Evolutionary conservation across 2,888 invertebrate genomes (phyloP).

Genomic region (Endomychus coccineus): DNA sequence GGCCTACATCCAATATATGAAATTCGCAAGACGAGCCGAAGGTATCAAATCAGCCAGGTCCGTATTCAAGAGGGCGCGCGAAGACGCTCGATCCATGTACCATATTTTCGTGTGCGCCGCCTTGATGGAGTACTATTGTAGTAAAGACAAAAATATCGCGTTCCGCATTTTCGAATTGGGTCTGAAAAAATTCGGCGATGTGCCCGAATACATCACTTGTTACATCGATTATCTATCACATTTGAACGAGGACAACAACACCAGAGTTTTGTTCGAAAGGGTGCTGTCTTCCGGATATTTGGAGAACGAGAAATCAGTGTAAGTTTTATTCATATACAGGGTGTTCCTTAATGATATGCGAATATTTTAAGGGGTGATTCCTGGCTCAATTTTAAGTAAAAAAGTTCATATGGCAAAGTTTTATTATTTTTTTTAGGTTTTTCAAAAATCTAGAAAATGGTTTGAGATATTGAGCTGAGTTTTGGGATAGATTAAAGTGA

Average conservation of each 20-base stretch:
- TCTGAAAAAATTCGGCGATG: conserved; percentile 90
- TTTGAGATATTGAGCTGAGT: too few species aligned
- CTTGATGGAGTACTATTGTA: conserved; percentile 98
- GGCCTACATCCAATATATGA: conserved; percentile 98
- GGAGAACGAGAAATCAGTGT: conserved; percentile 84
- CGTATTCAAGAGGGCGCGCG: conserved; percentile 91
- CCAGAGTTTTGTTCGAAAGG: conserved; percentile 95
- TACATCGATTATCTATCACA: conserved; percentile 97
- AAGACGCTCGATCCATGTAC: conserved; percentile 76
- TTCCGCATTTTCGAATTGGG: conserved; percentile 96
- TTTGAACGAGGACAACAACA: conserved; percentile 99
- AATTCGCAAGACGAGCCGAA: conserved; percentile 93
- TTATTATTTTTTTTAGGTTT: too few species aligned
- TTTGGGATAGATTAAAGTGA: too few species aligned
- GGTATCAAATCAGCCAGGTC: conserved; percentile 94
- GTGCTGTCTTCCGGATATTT: conserved; percentile 89
- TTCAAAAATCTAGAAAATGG: too few species aligned
- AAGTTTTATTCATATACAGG: conserved; percentile 42
- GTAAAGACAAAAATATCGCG: conserved; percentile 94
- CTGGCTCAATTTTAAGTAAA: too few species aligned
- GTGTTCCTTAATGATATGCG: too few species aligned
- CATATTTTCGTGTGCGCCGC: conserved; percentile 97
- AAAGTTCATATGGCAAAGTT: too few species aligned
- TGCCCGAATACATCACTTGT: conserved; percentile 90
- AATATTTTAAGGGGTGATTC: too few species aligned